These are phyloP conservation scores for Lepidochrysops patricia DNA, from an alignment of 2,888 invertebrate genomes.

Conservation along the genomic window DNA sequence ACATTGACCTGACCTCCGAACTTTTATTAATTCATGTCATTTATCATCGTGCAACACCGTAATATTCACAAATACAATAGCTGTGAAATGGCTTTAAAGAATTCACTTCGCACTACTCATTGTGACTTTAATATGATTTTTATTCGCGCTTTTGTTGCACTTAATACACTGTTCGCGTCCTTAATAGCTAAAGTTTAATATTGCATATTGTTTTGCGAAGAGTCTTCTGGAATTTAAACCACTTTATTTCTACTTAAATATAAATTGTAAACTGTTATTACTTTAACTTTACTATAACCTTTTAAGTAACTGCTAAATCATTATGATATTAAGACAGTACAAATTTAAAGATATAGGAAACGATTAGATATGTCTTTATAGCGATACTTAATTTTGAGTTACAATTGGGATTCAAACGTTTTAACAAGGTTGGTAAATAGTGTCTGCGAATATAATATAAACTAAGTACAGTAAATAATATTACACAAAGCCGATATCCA, in stretches of 20 bases:
- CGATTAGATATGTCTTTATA: background rate
- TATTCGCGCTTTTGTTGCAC: background rate
- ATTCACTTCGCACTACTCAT: no score
- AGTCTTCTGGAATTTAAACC: background rate
- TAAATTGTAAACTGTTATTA: no score
- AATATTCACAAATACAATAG: background rate
- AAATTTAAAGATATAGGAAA: background rate
- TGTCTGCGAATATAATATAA: no score
- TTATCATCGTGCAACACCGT: background rate
- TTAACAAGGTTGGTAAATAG: no score
- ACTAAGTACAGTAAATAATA: no score
- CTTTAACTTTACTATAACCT: no score
- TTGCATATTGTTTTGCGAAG: background rate
- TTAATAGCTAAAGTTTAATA: background rate
- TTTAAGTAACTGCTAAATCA: background rate
- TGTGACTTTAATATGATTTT: background rate
- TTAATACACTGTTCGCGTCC: background rate
- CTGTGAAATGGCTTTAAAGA: no score
- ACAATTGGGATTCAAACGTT: no score
- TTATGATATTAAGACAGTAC: background rate
- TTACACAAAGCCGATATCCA: no score
- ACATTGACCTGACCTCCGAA: slow-evolving; percentile 1
- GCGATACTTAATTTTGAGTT: no score
- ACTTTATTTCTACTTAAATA: background rate
- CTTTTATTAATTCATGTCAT: slow-evolving; percentile 6